Evolutionary conservation across 2,113 vertebrate genomes (phyloP).

Genomic region (Xiphias gladius): DNA sequence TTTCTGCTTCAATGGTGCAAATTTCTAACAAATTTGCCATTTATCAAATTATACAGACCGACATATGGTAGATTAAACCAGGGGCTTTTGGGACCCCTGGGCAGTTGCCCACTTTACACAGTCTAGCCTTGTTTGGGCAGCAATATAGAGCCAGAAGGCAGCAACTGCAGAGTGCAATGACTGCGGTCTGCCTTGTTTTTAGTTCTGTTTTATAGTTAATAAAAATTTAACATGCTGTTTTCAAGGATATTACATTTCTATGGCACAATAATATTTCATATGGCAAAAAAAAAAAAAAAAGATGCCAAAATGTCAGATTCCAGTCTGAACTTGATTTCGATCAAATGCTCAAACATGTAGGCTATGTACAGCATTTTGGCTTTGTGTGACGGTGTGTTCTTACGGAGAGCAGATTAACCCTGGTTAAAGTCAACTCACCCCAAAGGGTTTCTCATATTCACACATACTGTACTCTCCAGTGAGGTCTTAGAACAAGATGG

Average conservation of each 20-base stretch:
- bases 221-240: not conserved
- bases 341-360: not conserved
- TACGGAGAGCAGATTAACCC: slow-evolving; percentile 46
- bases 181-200: not conserved
- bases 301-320: not conserved
- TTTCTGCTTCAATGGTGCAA: too few species aligned
- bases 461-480: slow-evolving; percentile 60
- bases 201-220: not conserved
- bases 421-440: slow-evolving; percentile 42
- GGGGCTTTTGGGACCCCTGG: too few species aligned
- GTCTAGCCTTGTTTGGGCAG: not conserved
- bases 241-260: not conserved
- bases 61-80: not conserved
- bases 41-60: not conserved
- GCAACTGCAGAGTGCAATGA: not conserved
- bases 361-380: not conserved
- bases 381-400: slow-evolving; percentile 2
- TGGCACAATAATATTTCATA: not conserved
- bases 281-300: not conserved
- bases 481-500: slow-evolving; percentile 62
- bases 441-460: slow-evolving; percentile 70
- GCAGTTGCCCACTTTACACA: not conserved
- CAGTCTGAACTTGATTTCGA: not conserved
- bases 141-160: not conserved
- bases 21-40: not conserved